Evolutionary conservation across 1,140 invertebrate genomes (phyloP).

Genomic region (Hylaeus volcanicus): DNA sequence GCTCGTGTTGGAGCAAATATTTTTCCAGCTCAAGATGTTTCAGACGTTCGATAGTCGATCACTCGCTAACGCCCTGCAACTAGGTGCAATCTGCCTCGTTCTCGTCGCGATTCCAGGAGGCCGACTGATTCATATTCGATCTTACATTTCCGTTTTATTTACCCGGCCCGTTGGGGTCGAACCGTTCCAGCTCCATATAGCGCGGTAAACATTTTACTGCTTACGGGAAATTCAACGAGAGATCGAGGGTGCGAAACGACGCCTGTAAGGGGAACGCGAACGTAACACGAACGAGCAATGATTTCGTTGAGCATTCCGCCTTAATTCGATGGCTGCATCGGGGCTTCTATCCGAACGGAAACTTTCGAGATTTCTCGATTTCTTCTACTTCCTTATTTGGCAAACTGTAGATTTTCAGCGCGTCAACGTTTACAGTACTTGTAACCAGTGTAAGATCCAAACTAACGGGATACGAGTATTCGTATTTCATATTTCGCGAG

Average conservation of each 20-base stretch:
- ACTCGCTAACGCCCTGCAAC: not conserved
- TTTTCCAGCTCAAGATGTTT: not conserved
- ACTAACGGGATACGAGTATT: too few relatives aligned
- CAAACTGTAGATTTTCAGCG: too few relatives aligned
- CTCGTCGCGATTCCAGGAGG: not conserved
- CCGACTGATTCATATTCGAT: not conserved
- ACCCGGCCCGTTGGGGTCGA: constrained; percentile 7
- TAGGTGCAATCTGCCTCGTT: constrained; percentile 14
- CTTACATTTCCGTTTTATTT: constrained; percentile 51
- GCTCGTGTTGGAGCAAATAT: constrained; percentile 7
- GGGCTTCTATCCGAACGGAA: too few relatives aligned
- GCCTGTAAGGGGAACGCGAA: not conserved
- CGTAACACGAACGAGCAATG: not conserved
- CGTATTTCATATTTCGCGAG: too few relatives aligned
- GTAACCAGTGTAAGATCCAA: too few relatives aligned
- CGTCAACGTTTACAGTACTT: too few relatives aligned
- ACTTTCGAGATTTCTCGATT: too few relatives aligned
- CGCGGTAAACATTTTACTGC: constrained; percentile 44
- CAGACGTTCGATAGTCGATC: not conserved
- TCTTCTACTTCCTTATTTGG: too few relatives aligned
- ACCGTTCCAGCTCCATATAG: constrained; percentile 18
- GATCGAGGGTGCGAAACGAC: constrained; percentile 2
- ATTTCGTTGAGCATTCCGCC: not conserved
- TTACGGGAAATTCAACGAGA: constrained; percentile 8
- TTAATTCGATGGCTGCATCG: not conserved